Conservation (phyloP, 2,888 invertebrate species). For the Pollenia angustigena region DNA sequence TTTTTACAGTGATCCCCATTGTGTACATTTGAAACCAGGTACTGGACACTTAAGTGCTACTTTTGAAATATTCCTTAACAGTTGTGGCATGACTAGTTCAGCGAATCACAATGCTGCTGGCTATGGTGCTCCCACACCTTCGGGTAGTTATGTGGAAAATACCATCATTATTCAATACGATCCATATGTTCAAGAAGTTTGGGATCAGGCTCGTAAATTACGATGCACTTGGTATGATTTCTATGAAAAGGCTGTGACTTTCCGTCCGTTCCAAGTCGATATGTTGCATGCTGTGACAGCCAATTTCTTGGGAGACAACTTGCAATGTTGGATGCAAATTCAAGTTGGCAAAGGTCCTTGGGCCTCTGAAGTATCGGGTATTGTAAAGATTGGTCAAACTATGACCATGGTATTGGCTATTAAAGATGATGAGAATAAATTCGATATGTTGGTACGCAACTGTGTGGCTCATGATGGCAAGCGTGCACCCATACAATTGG, state of each 20-base stretch:
- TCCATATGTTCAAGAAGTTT: conserved; percentile 96
- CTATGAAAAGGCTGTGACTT: conserved; percentile 97
- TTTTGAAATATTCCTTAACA: conserved; percentile 96
- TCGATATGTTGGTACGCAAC: conserved; percentile 97
- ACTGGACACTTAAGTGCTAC: conserved; percentile 96
- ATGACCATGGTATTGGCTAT: conserved; percentile 99
- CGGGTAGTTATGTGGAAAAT: conserved; percentile 97
- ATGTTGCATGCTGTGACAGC: conserved; percentile 98
- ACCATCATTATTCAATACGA: conserved; percentile 98
- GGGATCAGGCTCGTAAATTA: conserved; percentile 96
- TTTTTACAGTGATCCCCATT: conserved; percentile 95
- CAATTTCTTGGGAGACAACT: conserved; percentile 97
- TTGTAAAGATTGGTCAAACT: conserved; percentile 97
- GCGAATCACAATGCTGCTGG: conserved; percentile 93
- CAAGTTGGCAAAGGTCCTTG: conserved; percentile 98
- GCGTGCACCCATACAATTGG: conserved; percentile 95
- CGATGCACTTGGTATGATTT: conserved; percentile 98
- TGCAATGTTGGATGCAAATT: conserved; percentile 99
- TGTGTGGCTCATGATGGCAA: conserved; percentile 98
- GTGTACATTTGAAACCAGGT: conserved; percentile 95
- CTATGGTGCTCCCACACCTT: conserved; percentile 94
- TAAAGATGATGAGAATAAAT: conserved; percentile 97
- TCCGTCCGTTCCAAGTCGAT: conserved; percentile 97
- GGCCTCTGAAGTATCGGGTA: conserved; percentile 98
- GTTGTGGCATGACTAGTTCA: conserved; percentile 97